Evolutionary conservation across 2,888 invertebrate genomes (phyloP), one percentile per base, ranked within the genome.

Genomic region (Acanthosepion pharaonis): DNA sequence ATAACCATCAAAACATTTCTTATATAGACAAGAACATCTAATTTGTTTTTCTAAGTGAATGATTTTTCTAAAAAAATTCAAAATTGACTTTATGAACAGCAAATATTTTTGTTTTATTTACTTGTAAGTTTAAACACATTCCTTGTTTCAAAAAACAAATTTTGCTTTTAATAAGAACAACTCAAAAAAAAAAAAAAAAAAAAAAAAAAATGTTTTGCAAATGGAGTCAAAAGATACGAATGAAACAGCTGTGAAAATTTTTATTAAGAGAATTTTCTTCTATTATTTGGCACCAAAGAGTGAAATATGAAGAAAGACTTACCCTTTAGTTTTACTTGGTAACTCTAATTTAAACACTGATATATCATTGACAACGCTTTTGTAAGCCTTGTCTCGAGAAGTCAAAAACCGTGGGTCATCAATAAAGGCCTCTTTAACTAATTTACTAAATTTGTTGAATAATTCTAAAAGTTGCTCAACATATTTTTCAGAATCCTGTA

Each of bases 351-450:
- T 97, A 97, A 98, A 98, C 78, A 99, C 99, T 95, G 99, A 99
- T 91, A 99, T 99, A 97, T 99, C 99, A 98, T 99, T 99, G 4
- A 99, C 99, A 94, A 99, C 99, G 97, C 98, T 98, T 97, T 99
- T 99, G 97, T 99, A 99, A 95, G 99, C 99, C 98, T 99, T 99
- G 97, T 99, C 99, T 97, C 99, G 98, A 23, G 99, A 99, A 9
- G 99, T 99, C 95, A 99, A 98, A 98, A 99, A 99, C 94, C 99
- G 98, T 5, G 99, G 99, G 98, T 99, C 99, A 97, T 99, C 99
- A 97, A 98, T 98, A 97, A 99, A 99, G 91, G 99, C 99, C 96
- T 99, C 99, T 96, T 98, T 98, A 6, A 99, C 99, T 96, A 99
- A 98, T 91, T 98, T 98, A 97, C 99, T 99, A 97, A 99, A 99